A percentile compares a stretch with the other conserved stretches of the same genome.
phyloP scores from a whole-genome alignment of 2,797 vertebrate genomes.

The Gallinago stenura region DNA sequence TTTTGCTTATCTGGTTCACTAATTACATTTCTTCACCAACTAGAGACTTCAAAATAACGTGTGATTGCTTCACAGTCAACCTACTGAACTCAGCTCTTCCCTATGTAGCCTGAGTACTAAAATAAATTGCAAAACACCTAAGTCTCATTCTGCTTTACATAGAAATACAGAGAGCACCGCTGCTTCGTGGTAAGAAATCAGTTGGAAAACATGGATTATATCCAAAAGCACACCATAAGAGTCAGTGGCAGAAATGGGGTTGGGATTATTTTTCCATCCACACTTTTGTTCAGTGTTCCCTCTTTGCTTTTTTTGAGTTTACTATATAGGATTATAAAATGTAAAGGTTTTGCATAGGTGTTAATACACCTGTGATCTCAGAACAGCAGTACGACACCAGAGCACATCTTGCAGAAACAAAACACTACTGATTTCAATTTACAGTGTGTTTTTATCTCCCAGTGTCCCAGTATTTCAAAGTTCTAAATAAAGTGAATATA shows the following conservation, averaged over 20 bases:
- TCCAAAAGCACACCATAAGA: background rate
- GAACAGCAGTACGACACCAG: background rate
- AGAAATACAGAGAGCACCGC: background rate
- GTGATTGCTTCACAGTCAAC: background rate
- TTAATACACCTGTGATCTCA: background rate
- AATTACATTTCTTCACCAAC: background rate
- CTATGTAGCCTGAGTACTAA: background rate
- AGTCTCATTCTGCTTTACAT: rapidly evolving
- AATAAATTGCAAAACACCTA: background rate
- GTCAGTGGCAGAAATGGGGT: background rate
- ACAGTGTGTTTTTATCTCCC: background rate
- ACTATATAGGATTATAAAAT: background rate
- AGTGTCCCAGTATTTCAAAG: background rate
- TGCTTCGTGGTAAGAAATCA: background rate
- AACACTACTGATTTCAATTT: background rate
- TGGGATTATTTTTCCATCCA: background rate
- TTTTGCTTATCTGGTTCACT: background rate
- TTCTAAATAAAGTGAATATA: background rate
- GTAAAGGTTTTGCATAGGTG: background rate
- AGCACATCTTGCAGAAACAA: background rate
- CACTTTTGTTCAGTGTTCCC: background rate
- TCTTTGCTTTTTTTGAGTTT: background rate
- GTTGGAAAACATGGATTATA: background rate
- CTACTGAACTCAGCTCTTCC: background rate
- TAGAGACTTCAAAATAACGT: background rate